Evolutionary conservation across 2,113 vertebrate genomes (phyloP), one percentile per base, ranked within the genome.

Genomic region (Psilopogon haemacephalus): DNA sequence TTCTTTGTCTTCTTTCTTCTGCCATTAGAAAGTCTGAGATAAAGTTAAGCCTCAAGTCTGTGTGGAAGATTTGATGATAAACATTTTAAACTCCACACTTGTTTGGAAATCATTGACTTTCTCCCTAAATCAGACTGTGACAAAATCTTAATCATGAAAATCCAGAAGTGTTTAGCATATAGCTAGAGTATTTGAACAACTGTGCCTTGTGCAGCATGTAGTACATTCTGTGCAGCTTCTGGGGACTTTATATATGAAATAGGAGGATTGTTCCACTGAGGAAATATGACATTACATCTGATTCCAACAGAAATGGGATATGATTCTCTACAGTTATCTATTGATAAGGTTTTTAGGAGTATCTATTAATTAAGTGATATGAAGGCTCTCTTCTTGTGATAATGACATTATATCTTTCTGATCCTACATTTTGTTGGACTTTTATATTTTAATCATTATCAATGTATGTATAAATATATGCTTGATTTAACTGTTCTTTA

Each of bases 291-390:
- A 26, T 33, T 67, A 15, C 6, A 35, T 4, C 11, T 35, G 7
- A 27, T n/a, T 35, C 13, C 11, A 42, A n/a, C 6, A 59, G 21
- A 35, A 77, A 18, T 5, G 15, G 5, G 5, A 8, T 13, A 38
- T 0, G 2, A 16, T 68, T 64, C 27, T 12, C 17, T 42, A 12
- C 4, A 32, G 13, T n/a, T 70, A 40, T 4, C 9, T 24, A 6
- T 20, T 35, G 13, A 35, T 67, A 15, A 84, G 2, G 5, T 74
- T 80, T 67, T 46, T 46, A 52, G 15, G 8, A 74, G 13, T 37
- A 1, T 48, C 7, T 40, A 0, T 55, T 27, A 18, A 0, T 55
- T 27, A 18, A 40, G 2, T 28, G 15, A 8, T 28, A 16, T 1
- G 15, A 60, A n/a, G 26, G 4, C 1, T 4, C 11, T 37, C 3